A percentile compares a stretch with the other conserved stretches of the same genome.
phyloP scores from a whole-genome alignment of 2,113 vertebrate genomes.

The Nymphicus hollandicus region DNA sequence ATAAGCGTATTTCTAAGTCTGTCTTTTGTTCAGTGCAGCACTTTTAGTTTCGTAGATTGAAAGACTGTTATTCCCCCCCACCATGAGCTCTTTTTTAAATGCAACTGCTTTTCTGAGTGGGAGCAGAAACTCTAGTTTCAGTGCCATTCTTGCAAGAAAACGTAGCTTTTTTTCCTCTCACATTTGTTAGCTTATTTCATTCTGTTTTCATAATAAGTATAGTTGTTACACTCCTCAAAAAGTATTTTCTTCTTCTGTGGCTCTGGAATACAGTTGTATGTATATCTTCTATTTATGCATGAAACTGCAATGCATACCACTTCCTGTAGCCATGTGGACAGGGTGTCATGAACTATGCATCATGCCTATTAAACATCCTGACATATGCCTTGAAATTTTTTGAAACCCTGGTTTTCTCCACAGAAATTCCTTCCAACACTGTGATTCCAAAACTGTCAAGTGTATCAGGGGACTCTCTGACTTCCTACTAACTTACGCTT shows the following conservation, averaged over 20 bases:
- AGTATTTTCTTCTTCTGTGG: not conserved
- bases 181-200: not conserved
- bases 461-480: not conserved
- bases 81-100: not conserved
- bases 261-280: not conserved
- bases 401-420: not conserved
- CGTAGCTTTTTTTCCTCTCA: fast-evolving
- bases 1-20: not conserved
- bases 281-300: not conserved
- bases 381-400: not conserved
- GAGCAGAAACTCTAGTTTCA: not conserved
- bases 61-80: not conserved
- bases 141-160: not conserved
- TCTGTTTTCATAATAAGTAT: not conserved
- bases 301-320: fast-evolving
- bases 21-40: not conserved
- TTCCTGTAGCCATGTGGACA: not conserved
- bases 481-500: not conserved
- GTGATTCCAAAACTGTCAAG: not conserved
- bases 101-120: not conserved
- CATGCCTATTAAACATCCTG: not conserved
- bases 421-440: not conserved
- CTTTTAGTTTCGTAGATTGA: not conserved
- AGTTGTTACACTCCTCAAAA: not conserved
- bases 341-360: not conserved